Base-by-base conservation (phyloP, 2,888 invertebrate species). In the Entomobrya proxima region DNA sequence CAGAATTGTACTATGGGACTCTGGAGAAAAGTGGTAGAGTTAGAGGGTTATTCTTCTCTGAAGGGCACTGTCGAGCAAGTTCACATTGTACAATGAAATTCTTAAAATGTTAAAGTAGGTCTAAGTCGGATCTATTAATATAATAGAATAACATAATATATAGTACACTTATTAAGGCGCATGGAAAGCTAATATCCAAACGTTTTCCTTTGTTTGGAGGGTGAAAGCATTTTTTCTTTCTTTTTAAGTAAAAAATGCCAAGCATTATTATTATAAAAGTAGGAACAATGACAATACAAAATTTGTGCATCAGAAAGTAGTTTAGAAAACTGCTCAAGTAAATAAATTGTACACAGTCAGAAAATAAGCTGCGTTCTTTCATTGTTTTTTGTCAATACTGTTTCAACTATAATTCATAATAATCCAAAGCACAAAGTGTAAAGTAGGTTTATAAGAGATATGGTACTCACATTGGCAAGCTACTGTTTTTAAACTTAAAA, bases 311-410 rank as follows among this genome's bases (percentile, higher is more conserved):
- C 58, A 6, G 44, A 55, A 44, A 44, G 80, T 55, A 37, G 72
- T 55, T 80, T 72, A 21, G 40, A 80, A 58, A 67, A 67, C 50
- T 80, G 58, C 52, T 80, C 80, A 58, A 55, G 80, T 80, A 72
- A 44, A 69, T 40, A 80, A 80, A 44, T 58, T 80, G 58, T 80
- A 80, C 50, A 35, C 18, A 50, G 35, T 61, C 64, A 64, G 30
- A 64, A 78, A 47, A 64, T 55, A 58, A 76, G 44, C 44, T 55
- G 67, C 67, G 21, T 67, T 44, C n/a, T 44, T 69, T 9, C 44
- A n/a, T 27, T 69, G 24, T 27, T 69, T 69, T 44, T 47, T 44
- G 6, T 2, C 27, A 47, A 15, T 47, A 47, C 11, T 47, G 47
- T n/a, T n/a, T n/a, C 40, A 47, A 67, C 40, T 24, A 64, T 44